Evolutionary conservation across 23 tunicate genomes (phyloP).

Genomic region (Phallusia fumigata): DNA sequence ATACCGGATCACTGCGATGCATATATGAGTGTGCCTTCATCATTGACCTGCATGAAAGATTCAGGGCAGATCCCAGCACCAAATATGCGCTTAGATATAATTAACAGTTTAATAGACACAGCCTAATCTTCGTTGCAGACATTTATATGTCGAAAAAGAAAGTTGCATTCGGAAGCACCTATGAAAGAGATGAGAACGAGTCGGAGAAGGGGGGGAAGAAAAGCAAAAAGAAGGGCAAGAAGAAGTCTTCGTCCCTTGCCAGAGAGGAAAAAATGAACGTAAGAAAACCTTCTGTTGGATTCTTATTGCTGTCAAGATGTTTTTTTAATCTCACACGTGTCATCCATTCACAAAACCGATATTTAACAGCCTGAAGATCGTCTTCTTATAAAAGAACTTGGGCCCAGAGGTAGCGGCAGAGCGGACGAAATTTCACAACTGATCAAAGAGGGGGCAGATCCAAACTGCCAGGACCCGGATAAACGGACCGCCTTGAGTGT

Average conservation of each 20-base stretch:
- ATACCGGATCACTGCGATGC: no score
- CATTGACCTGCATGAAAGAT: no score
- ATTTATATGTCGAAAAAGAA: conserved; percentile 74
- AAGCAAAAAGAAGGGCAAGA: conserved; percentile 68
- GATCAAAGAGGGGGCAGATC: conserved; percentile 83
- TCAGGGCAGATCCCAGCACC: no score
- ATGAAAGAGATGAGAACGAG: conserved; percentile 59
- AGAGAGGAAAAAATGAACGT: conserved; percentile 83
- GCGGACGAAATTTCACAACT: conserved; percentile 68
- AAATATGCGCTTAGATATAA: no score
- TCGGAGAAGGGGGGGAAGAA: conserved; percentile 41
- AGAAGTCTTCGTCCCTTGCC: conserved; percentile 22
- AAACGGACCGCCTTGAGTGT: conserved; percentile 49
- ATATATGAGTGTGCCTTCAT: no score
- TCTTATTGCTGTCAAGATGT: no score
- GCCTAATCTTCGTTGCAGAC: no score
- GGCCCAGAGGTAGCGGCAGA: conserved; percentile 87
- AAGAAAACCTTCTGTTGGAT: not conserved
- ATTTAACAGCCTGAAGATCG: conserved; percentile 82
- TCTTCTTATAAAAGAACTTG: conserved; percentile 84
- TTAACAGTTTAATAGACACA: no score
- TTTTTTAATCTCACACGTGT: no score
- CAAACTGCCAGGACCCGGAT: conserved; percentile 71
- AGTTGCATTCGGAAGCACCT: conserved; percentile 92
- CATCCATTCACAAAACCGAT: no score